Evolutionary conservation across 53 echinoderm and acorn worm genomes (phyloP), one percentile per base, ranked within the genome.

Genomic region (Arbacia lixula): DNA sequence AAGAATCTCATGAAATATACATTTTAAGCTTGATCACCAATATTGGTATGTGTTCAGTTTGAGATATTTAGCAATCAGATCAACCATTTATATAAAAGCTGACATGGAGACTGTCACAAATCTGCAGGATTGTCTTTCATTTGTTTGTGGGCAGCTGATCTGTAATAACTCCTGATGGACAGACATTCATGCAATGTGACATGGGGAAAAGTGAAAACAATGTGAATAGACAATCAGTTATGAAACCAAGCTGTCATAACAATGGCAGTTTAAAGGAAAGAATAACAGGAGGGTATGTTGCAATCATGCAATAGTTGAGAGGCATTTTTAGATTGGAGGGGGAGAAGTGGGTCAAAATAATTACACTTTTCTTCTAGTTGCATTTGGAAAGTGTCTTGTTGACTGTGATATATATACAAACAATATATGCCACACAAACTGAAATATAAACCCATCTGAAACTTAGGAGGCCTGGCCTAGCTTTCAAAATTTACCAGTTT

Each of bases 381-480:
- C 63, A 62, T 62, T 62, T 62, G 27, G 27, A 62, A 30, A 62
- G 63, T 62, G 63, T 62, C 30, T 5, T 26, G 25, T 31, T 62
- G 63, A 62, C 30, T 62, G 25, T 62, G 63, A 62, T 28, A 28
- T 28, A n/a, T n/a, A n/a, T n/a, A 62, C 25, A 62, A 62, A 26
- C 30, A 62, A 29, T 62, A 62, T 30, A 62, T 28, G 31, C 30
- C 25, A 62, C 63, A 62, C 63, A 62, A 62, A 62, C 63, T 29
- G 63, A 62, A 62, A 62, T 26, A 62, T 62, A 62, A 62, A 31
- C 27, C 30, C 63, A 62, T 62, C 31, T 62, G 63, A 62, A 62
- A 62, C 63, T 62, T n/a, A 62, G 63, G 27, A 62, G 63, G 63
- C 63, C 63, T 62, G 63, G 63, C 63, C 30, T 28, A 62, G 63